Evolutionary conservation across 1,140 invertebrate species (phyloP).

Genomic region (Sycobia sp.): DNA sequence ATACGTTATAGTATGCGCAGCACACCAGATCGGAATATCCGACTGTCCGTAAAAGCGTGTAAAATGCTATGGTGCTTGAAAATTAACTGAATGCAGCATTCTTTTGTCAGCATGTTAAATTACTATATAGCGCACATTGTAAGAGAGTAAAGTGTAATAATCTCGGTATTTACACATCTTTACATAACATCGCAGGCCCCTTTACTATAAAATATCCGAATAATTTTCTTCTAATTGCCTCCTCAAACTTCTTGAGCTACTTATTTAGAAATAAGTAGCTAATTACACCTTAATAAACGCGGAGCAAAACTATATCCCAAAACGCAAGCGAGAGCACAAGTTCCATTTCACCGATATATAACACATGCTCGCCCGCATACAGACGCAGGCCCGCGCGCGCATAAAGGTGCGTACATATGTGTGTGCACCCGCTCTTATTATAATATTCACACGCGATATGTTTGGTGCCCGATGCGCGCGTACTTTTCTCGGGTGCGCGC

Average conservation of each 20-base stretch:
- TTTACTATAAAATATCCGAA: background rate
- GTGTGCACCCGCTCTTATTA: conserved; percentile 15
- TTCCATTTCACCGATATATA: conserved; percentile 12
- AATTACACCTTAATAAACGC: background rate
- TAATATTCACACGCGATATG: no score
- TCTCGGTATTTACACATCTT: conserved; percentile 20
- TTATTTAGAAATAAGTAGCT: conserved; percentile 8
- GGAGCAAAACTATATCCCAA: conserved; percentile 1
- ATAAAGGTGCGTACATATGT: conserved; percentile 20
- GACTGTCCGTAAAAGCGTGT: no score
- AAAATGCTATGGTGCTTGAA: background rate
- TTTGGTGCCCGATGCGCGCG: no score
- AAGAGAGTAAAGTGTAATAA: background rate
- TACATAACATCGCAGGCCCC: conserved; percentile 10
- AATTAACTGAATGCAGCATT: background rate
- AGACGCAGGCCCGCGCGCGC: background rate
- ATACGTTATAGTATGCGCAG: background rate
- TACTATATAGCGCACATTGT: background rate
- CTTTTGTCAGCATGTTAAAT: background rate
- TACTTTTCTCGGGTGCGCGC: background rate
- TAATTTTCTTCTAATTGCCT: background rate
- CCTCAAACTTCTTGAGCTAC: background rate
- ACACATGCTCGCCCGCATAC: background rate
- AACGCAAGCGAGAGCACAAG: conserved; percentile 7
- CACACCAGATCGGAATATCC: no score